Base-by-base conservation (phyloP, 2,797 vertebrate species). In the Falco rusticolus region DNA sequence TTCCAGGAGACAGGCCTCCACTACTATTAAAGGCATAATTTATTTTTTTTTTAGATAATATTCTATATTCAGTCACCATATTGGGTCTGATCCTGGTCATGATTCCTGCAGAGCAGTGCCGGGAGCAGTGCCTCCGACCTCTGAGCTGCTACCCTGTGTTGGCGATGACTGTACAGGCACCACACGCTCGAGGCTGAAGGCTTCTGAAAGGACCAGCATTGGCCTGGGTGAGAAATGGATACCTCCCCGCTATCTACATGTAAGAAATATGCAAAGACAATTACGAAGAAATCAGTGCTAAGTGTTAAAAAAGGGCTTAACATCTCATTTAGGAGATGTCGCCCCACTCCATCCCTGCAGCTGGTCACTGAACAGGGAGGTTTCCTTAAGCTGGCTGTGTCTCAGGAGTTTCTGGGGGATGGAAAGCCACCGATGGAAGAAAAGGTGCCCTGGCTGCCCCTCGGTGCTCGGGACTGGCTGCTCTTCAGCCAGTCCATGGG, bases 321-420 rank as follows among this genome's bases (percentile, higher is more conserved):
- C 50, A 39, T 54, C 56, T 43, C 50, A 24, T 45, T 28, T 11
- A 33, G 63, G 68, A 57, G 26, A 7, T 12, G 20, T 13, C 2
- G 5, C 14, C 57, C 68, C 21, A 7, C 68, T 14, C 39, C 20
- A 13, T 53, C 20, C 66, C 56, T 25, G 26, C 21, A 25, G 57
- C 39, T 9, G 9, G 56, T 5, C 12, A 3, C 3, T 4, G 61
- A 11, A 26, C 5, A 1, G 18, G 18, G 24, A 47, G 45, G 50
- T 24, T 19, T 2, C 18, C 28, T 22, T 5, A 3, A 14, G 39
- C 34, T 61, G 5, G 2, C 31, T 1, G 20, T 1, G 11, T 22
- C 29, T 13, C 31, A 1, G 41, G 45, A 14, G 24, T 2, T 19
- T 14, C 21, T 5, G 61, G 17, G 13, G 39, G 5, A 7, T 9